Conservation (phyloP, 92 coral and sea anemone species). For the Hydrozoanthus gracilis region DNA sequence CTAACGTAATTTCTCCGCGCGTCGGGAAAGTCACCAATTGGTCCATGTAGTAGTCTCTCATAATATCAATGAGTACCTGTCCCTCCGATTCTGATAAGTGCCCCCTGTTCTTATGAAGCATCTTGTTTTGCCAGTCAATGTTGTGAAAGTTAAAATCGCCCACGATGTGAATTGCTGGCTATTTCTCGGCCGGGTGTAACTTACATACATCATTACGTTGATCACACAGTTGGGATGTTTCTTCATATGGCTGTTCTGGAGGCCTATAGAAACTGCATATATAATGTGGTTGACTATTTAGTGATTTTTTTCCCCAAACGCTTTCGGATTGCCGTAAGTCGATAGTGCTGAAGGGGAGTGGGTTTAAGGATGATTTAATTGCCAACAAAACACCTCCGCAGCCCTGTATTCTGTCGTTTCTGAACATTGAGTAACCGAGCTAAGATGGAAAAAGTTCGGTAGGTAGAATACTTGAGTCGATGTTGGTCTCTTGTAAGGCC, state of each 20-base stretch:
- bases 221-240: neutral
- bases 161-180: slow-evolving; percentile 43
- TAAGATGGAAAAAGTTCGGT: neutral
- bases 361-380: slow-evolving; percentile 32
- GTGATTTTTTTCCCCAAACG: slow-evolving; percentile 30
- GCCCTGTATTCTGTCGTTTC: slow-evolving; percentile 25
- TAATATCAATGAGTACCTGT: slow-evolving; percentile 21
- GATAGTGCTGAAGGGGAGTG: neutral
- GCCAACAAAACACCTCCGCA: slow-evolving; percentile 51
- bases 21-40: slow-evolving; percentile 10
- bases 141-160: slow-evolving; percentile 56
- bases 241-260: slow-evolving; percentile 40
- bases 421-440: neutral
- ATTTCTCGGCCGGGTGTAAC: slow-evolving; percentile 19
- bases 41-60: slow-evolving; percentile 4
- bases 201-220: slow-evolving; percentile 15
- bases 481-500: slow-evolving; percentile 3
- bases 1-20: slow-evolving; percentile 5
- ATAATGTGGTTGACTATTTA: slow-evolving; percentile 25
- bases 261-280: slow-evolving; percentile 52
- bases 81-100: slow-evolving; percentile 27
- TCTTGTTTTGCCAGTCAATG: slow-evolving; percentile 35
- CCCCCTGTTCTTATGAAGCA: slow-evolving; percentile 10
- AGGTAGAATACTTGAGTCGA: neutral
- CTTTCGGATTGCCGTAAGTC: slow-evolving; percentile 10